Conservation (phyloP, 2,797 vertebrate species). For the Pantherophis alleghaniensis region DNA sequence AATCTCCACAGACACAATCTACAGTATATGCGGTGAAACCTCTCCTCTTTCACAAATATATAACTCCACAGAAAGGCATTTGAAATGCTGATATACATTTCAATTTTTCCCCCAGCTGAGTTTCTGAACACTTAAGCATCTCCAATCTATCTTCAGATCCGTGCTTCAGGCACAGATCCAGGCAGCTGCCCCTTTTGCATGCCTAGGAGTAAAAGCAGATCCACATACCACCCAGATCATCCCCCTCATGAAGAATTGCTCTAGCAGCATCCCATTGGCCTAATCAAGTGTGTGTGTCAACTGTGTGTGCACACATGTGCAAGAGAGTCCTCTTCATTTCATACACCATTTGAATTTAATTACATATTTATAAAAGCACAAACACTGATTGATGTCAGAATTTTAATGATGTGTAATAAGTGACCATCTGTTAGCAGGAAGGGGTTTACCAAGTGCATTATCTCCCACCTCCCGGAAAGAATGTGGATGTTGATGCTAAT, state of each 20-base stretch:
- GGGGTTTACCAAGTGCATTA: constrained; percentile 62
- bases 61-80: neutral
- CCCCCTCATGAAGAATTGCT: neutral
- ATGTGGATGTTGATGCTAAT: constrained; percentile 64
- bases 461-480: constrained; percentile 60
- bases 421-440: constrained; percentile 82
- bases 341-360: constrained; percentile 34
- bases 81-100: neutral
- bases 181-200: neutral
- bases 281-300: neutral
- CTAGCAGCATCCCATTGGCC: constrained; percentile 3
- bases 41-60: neutral
- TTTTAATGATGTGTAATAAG: constrained; percentile 85
- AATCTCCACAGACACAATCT: neutral
- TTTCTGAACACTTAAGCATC: neutral
- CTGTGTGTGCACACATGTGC: neutral
- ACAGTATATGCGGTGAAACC: neutral
- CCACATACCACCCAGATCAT: neutral
- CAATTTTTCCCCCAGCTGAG: neutral
- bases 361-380: constrained; percentile 54
- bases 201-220: neutral
- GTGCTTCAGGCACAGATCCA: constrained; percentile 8
- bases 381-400: constrained; percentile 78
- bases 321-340: constrained; percentile 22
- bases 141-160: constrained; percentile 12